Evolutionary conservation across 2,888 invertebrate genomes (phyloP).

Genomic region (Gymnosoma rotundatum): DNA sequence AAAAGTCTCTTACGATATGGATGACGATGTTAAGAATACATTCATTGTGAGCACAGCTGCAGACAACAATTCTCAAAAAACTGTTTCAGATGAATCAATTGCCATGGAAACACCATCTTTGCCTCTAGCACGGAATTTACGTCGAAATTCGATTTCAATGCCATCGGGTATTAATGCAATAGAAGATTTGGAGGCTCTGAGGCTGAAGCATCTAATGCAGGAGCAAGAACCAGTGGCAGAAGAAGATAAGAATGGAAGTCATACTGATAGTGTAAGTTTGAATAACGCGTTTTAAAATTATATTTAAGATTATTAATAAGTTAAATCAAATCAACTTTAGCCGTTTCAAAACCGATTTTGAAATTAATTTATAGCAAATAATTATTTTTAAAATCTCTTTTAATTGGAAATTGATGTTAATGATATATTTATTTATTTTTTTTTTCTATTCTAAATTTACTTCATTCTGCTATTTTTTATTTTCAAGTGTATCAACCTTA

Average conservation of each 20-base stretch:
- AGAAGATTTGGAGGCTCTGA: slow-evolving; percentile 85
- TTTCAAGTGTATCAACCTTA: too few relatives aligned
- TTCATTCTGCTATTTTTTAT: too few relatives aligned
- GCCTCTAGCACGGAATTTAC: slow-evolving; percentile 77
- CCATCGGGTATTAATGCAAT: slow-evolving; percentile 86
- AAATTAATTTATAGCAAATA: too few relatives aligned
- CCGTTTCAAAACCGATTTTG: too few relatives aligned
- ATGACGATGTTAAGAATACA: not conserved
- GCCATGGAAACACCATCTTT: slow-evolving; percentile 35
- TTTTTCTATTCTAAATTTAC: too few relatives aligned
- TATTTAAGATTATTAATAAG: too few relatives aligned
- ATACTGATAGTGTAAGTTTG: slow-evolving; percentile 76
- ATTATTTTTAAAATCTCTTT: too few relatives aligned
- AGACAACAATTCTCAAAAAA: slow-evolving; percentile 26
- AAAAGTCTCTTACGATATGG: slow-evolving; percentile 2
- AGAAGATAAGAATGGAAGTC: slow-evolving; percentile 74
- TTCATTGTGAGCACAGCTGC: not conserved
- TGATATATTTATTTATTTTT: too few relatives aligned
- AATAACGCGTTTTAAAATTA: not conserved
- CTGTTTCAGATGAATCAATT: slow-evolving; percentile 47
- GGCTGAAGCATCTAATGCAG: slow-evolving; percentile 81
- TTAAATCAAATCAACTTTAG: too few relatives aligned
- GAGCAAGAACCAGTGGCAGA: slow-evolving; percentile 76
- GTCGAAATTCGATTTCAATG: slow-evolving; percentile 89
- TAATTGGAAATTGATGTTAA: too few relatives aligned